Evolutionary conservation across 2,797 vertebrate genomes (phyloP).

Genomic region (Falco naumanni): DNA sequence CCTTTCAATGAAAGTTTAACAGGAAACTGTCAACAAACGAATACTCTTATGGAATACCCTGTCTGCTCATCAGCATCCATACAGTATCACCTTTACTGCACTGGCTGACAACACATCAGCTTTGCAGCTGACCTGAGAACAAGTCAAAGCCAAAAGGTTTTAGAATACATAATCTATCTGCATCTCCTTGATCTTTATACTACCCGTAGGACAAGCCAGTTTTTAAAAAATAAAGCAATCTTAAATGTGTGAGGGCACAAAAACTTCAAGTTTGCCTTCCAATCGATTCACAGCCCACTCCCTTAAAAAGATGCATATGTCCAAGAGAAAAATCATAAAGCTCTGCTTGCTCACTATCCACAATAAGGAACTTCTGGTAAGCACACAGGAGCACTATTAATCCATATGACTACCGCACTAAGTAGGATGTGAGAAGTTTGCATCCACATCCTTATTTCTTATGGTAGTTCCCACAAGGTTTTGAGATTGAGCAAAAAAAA

Average conservation of each 20-base stretch:
- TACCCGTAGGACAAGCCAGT: background rate
- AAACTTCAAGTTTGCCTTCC: background rate
- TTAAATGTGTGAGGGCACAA: background rate
- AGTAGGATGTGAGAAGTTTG: background rate
- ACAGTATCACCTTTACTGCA: background rate
- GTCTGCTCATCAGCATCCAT: background rate
- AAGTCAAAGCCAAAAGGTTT: background rate
- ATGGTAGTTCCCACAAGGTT: background rate
- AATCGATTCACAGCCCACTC: background rate
- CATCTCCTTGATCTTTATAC: background rate
- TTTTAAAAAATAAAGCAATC: background rate
- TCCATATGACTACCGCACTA: fast-evolving
- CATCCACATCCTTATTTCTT: background rate
- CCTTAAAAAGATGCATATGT: background rate
- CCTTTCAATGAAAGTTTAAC: background rate
- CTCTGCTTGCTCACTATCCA: background rate
- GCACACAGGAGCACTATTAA: background rate
- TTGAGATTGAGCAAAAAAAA: background rate
- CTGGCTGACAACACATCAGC: background rate
- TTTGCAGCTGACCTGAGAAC: background rate
- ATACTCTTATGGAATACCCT: background rate
- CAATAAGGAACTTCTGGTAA: background rate
- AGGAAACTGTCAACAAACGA: background rate
- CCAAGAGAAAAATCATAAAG: background rate
- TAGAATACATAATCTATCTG: background rate